Evolutionary conservation across 2,888 invertebrate genomes (phyloP).

Genomic region (Psylliodes chrysocephalus): DNA sequence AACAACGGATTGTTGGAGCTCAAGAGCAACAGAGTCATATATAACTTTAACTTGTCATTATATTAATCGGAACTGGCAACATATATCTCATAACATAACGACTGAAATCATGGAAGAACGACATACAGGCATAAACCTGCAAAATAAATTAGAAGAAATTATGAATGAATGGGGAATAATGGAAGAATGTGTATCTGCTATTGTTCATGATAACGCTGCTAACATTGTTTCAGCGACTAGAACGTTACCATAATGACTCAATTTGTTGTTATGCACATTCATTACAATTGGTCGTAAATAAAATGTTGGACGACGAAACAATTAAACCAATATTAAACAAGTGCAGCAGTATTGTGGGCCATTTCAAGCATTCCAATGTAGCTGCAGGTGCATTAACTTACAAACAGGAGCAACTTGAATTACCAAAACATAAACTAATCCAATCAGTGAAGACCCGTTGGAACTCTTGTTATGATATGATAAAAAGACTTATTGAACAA

Average conservation of each 20-base stretch:
- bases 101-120: slow-evolving; percentile 42
- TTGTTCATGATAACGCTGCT: slow-evolving; percentile 49
- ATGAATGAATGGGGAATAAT: slow-evolving; percentile 41
- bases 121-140: slow-evolving; percentile 44
- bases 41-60: slow-evolving; percentile 46
- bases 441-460: slow-evolving; percentile 40
- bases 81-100: slow-evolving; percentile 36
- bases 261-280: slow-evolving; percentile 50
- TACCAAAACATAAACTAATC: slow-evolving; percentile 34
- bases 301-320: slow-evolving; percentile 34
- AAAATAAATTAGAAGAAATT: slow-evolving; percentile 41
- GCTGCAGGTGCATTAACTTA: slow-evolving; percentile 28
- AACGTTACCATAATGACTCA: slow-evolving; percentile 31
- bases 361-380: slow-evolving; percentile 47
- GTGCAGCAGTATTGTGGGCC: slow-evolving; percentile 42
- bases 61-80: slow-evolving; percentile 41
- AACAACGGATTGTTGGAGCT: slow-evolving; percentile 49
- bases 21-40: slow-evolving; percentile 45
- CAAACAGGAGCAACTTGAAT: slow-evolving; percentile 30
- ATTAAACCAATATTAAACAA: slow-evolving; percentile 34
- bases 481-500: slow-evolving; percentile 42
- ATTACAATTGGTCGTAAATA: slow-evolving; percentile 46
- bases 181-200: slow-evolving; percentile 41
- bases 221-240: slow-evolving; percentile 45
- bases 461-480: slow-evolving; percentile 44